Base-by-base conservation (phyloP, 2,113 vertebrate genomes). In the Macaca nemestrina region DNA sequence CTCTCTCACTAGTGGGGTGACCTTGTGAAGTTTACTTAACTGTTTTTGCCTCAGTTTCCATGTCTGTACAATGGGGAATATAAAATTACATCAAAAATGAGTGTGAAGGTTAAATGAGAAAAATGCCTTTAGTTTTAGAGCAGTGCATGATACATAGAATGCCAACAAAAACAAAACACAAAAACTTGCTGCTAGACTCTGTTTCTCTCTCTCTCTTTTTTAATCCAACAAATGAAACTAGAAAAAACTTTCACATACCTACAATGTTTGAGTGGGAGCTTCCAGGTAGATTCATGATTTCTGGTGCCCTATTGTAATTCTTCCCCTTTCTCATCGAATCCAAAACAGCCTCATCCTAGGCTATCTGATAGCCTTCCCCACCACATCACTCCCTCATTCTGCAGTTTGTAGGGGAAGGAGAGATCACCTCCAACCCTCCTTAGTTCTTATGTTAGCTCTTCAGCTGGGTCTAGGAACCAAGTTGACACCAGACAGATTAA, bases 1-100 rank as follows among this genome's bases (percentile, higher is more conserved):
- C 4, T 30, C 5, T 14, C 3, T 70, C 43, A 9, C 35, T 11
- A 45, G 18, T 1, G 1, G 5, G 17, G 25, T 0, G 5, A 67
- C 57, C 73, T 72, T 72, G 50, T 23, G 30, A 75, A 32, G 48
- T 12, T 38, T 25, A 10, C 25, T 35, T 8, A 50, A 23, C 20
- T 5, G 7, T 64, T 45, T 45, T 4, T 64, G 75, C 20, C 50
- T 84, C n/a, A 10, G 43, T 84, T 96, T 83, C 45, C 78, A 48
- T 32, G 25, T 91, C 38, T 45, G 4, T 2, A 61, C 25, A 61
- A 4, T n/a, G 12, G 6, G 12, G 40, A 23, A 20, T 55, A 9
- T 23, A 75, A 57, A 16, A 76, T 23, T n/a, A 48, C 5, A 10
- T 81, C 18, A 57, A 72, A 55, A 23, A 52, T 25, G 40, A 20